Evolutionary conservation across 2,888 invertebrate genomes (phyloP), one percentile per base, ranked within the genome.

Genomic region (Eupeodes luniger): DNA sequence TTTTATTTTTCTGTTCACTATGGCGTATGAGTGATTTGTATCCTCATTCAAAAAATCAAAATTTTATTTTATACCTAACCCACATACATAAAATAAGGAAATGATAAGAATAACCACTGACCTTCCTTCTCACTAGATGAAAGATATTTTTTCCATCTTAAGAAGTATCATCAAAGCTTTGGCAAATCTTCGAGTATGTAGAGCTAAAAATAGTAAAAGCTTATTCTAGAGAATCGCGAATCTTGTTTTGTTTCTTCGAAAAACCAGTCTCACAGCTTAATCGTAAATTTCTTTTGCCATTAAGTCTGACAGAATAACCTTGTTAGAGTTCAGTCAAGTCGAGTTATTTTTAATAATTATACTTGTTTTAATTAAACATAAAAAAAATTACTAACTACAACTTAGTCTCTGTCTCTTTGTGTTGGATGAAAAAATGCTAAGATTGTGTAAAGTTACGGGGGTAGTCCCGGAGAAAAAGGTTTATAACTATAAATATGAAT

Each of bases 301-400:
- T 59, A 9, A 59, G 36, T 59, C 59, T 59, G 59, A 34, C 59
- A 34, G 36, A 34, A 36, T 59, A 11, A 59, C 59, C 59, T 59
- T 59, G 59, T 59, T 9, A 36, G 59, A 14, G 59, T 36, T 59
- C 34, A 59, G 2, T 36, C 59, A 59, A 59, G 59, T 59, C 59
- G 9, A 36, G 59, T 59, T 59, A n/a, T 36, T n/a, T 36, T 36
- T 19, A 36, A 34, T 59, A 9, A 59, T 0, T 59, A 34, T n/a
- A 9, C 4, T 36, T 59, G 7, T 36, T 59, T n/a, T 2, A n/a
- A 34, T 59, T 59, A 34, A 34, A 59, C 34, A 4, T 34, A 59
- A n/a, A 5, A 5, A 14, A 59, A 34, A 59, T 34, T 5, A 59
- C 34, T 59, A 59, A 36, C 6, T 59, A 9, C 4, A 7, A 59